phyloP scores from a whole-genome alignment of 2,888 invertebrate species.

The Drosophila cyrtoloma region DNA sequence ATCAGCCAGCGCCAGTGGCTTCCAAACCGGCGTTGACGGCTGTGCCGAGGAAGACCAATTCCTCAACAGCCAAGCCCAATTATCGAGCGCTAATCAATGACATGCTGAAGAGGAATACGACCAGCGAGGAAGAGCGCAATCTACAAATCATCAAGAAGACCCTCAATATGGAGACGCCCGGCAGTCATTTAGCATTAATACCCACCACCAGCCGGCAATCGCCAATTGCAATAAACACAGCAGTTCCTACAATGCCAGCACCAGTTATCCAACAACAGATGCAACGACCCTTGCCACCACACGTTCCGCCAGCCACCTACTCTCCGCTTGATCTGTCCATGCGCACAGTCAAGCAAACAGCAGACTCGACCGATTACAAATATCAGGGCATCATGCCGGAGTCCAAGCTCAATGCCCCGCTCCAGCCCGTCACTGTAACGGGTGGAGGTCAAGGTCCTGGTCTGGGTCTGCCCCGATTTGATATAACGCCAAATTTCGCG shows the following conservation, averaged over 20 bases:
- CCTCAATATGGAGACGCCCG: constrained; percentile 76
- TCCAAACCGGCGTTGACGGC: constrained; percentile 12
- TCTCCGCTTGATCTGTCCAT: constrained; percentile 95
- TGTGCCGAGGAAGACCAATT: constrained; percentile 55
- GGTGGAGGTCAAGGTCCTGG: constrained; percentile 75
- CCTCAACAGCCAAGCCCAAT: constrained; percentile 75
- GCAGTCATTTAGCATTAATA: not conserved
- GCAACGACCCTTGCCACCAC: constrained; percentile 1
- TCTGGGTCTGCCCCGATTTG: constrained; percentile 89
- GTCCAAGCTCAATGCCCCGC: not conserved
- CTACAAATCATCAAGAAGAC: constrained; percentile 84
- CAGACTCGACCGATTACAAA: constrained; percentile 91
- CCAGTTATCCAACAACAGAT: constrained; percentile 18
- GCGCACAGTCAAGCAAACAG: constrained; percentile 94
- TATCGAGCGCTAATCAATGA: constrained; percentile 84
- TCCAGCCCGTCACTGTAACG: not conserved
- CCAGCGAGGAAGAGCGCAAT: constrained; percentile 84
- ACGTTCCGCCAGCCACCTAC: constrained; percentile 39
- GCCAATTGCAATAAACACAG: not conserved
- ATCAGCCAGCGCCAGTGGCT: constrained; percentile 35
- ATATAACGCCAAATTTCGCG: constrained; percentile 91
- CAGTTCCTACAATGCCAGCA: not conserved
- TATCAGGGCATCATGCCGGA: constrained; percentile 59
- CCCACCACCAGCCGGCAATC: constrained; percentile 9
- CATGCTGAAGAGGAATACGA: constrained; percentile 79